These are phyloP conservation scores for Phrynosoma blainvillii DNA, from an alignment of 2,113 vertebrate species.

Conservation along the genomic window DNA sequence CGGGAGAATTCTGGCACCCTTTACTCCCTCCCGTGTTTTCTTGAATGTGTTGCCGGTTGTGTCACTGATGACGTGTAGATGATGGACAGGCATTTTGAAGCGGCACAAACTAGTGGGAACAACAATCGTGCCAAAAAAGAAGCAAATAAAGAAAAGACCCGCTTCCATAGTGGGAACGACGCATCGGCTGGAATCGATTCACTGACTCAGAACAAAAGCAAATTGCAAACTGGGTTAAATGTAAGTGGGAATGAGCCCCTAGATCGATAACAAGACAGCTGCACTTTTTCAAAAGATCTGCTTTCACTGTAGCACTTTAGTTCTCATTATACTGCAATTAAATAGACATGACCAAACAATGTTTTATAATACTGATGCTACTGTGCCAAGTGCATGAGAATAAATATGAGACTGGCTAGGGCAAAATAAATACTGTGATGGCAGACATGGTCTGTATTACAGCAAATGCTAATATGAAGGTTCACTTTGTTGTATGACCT, in stretches of 20 bases:
- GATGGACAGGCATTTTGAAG: no score
- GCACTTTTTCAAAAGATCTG: constrained; percentile 59
- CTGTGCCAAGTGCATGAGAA: constrained; percentile 53
- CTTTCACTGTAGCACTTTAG: constrained; percentile 62
- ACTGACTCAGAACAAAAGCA: no score
- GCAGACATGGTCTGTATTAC: constrained; percentile 65
- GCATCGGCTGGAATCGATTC: no score
- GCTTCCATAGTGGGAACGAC: no score
- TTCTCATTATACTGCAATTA: constrained; percentile 59
- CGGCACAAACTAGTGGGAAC: no score
- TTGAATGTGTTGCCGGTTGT: no score
- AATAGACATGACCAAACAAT: constrained; percentile 62
- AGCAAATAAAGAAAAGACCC: no score
- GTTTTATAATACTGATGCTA: constrained; percentile 65
- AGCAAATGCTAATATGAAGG: constrained; percentile 69
- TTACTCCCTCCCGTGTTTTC: no score
- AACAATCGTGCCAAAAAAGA: no score
- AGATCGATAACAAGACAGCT: constrained; percentile 56
- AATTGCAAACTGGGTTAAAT: no score
- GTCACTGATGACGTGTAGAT: no score
- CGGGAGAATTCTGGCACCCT: no score
- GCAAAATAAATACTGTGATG: constrained; percentile 68
- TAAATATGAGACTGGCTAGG: constrained; percentile 68
- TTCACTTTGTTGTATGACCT: constrained; percentile 57
- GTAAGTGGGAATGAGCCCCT: background rate